Percentiles rank a stretch among this genome's conserved stretches.
These are phyloP conservation scores for Xenopus tropicalis DNA, from an alignment of 2,113 vertebrate species.

Conservation along the genomic window UCB_Xtro_10.0 CM004446.2:133999001-133999500, in stretches of 20 bases:
- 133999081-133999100: conserved; percentile 41
- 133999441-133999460: no score
- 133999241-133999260: conserved; percentile 30
- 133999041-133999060: conserved; percentile 39
- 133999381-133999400: no score
- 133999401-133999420: no score
- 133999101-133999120: conserved; percentile 41
- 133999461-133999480: no score
- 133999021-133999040: conserved; percentile 26
- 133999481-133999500: no score
- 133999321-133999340: conserved; percentile 21
- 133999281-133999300: conserved; percentile 25
- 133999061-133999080: conserved; percentile 40
- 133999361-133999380: no score
- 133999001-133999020: conserved; percentile 27
- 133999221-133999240: conserved; percentile 33
- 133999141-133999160: conserved; percentile 42
- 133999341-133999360: background rate
- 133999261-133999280: conserved; percentile 32
- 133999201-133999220: conserved; percentile 38
- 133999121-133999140: conserved; percentile 40
- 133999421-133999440: no score
- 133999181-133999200: conserved; percentile 40
- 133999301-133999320: conserved; percentile 19
- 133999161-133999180: conserved; percentile 38